A percentile compares a stretch with the other conserved stretches of the same genome.
phyloP scores from a whole-genome alignment of 1,140 invertebrate genomes.

The Panagrolaimus sp. region DNA sequence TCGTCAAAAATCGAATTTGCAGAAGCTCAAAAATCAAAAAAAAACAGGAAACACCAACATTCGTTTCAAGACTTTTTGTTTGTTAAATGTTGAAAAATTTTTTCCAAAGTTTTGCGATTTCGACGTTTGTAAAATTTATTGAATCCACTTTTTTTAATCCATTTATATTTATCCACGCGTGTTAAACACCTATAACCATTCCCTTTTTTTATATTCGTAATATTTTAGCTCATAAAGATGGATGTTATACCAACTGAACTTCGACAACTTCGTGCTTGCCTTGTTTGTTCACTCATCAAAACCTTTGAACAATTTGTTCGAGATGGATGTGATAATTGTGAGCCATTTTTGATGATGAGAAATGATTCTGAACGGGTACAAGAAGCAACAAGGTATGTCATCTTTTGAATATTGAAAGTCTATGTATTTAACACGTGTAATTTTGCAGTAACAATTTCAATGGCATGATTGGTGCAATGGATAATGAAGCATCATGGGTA shows the following conservation, averaged over 20 bases:
- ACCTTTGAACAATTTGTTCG: constrained; percentile 91
- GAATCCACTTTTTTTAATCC: too few relatives aligned
- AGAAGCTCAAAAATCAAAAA: too few relatives aligned
- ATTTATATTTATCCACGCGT: neutral
- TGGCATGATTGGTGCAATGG: constrained; percentile 13
- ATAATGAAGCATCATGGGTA: constrained; percentile 11
- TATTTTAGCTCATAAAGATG: too few relatives aligned
- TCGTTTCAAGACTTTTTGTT: neutral
- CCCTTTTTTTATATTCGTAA: too few relatives aligned
- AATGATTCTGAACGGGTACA: constrained; percentile 87
- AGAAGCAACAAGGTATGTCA: constrained; percentile 78
- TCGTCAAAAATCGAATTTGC: neutral
- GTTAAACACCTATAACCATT: too few relatives aligned
- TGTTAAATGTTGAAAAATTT: neutral
- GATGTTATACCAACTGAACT: constrained; percentile 76
- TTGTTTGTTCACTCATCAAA: constrained; percentile 89
- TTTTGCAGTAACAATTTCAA: constrained; percentile 1
- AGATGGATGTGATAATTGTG: constrained; percentile 92
- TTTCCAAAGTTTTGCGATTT: neutral
- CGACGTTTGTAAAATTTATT: neutral
- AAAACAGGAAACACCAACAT: too few relatives aligned
- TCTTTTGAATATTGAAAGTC: too few relatives aligned
- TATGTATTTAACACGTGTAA: too few relatives aligned
- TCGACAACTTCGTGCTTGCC: constrained; percentile 77
- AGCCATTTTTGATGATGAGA: constrained; percentile 84